phyloP scores from a whole-genome alignment of 2,888 invertebrate species.

The Cephus runcator region DNA sequence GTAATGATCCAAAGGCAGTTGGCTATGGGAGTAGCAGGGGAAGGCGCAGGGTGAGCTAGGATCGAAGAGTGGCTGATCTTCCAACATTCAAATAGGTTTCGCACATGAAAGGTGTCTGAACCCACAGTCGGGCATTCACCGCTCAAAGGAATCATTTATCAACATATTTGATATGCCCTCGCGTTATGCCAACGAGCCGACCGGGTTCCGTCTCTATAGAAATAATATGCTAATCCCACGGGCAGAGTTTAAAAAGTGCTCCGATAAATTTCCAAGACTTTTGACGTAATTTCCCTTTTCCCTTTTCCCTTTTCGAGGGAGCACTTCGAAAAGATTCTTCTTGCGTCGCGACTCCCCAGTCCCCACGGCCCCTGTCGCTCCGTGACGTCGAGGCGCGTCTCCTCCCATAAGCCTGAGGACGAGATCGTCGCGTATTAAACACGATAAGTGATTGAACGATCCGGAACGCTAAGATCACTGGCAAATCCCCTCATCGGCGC shows the following conservation, averaged over 20 bases:
- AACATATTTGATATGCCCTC: constrained; percentile 64
- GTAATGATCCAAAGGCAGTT: no score
- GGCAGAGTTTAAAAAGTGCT: constrained; percentile 65
- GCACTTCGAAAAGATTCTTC: constrained; percentile 46
- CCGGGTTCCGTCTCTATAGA: constrained; percentile 43
- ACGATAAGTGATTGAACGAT: constrained; percentile 55
- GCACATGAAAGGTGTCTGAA: constrained; percentile 48
- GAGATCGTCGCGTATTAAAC: constrained; percentile 26
- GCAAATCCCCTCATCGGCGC: constrained; percentile 49
- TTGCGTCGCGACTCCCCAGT: constrained; percentile 25
- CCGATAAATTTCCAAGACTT: constrained; percentile 64
- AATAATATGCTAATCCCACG: constrained; percentile 64
- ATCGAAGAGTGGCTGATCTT: constrained; percentile 39
- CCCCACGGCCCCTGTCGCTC: no score
- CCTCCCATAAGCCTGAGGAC: not conserved
- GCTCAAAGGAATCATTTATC: constrained; percentile 65
- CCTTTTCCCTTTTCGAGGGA: constrained; percentile 40
- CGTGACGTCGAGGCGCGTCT: no score
- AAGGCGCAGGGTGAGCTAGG: not conserved
- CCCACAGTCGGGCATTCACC: constrained; percentile 53
- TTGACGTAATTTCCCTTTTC: constrained; percentile 62
- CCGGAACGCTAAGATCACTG: constrained; percentile 55
- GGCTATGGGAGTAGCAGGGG: no score
- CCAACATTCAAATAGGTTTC: constrained; percentile 59
- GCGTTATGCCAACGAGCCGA: constrained; percentile 32